Percentiles rank a stretch among this genome's conserved stretches.
Conservation (phyloP, 2,797 vertebrate species). For the Threskiornis aethiopicus region DNA sequence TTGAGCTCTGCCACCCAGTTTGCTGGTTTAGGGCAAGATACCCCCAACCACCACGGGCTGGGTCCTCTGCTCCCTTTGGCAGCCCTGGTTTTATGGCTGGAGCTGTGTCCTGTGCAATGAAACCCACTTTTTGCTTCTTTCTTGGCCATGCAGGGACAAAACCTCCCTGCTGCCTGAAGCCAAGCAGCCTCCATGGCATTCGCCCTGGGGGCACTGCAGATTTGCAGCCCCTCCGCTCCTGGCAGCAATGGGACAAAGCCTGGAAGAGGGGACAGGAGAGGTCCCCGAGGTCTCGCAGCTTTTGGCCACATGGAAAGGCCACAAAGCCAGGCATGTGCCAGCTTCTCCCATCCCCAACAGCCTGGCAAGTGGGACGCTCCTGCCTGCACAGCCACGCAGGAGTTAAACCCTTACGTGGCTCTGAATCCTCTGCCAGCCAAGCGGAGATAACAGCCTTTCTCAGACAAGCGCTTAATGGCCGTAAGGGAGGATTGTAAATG, state of each 20-base stretch:
- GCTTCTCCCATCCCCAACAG: background rate
- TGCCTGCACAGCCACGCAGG: background rate
- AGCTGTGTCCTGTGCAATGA: background rate
- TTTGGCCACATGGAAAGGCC: background rate
- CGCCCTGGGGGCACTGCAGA: rapidly evolving
- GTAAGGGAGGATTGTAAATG: background rate
- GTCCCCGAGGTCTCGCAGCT: background rate
- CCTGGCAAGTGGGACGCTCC: background rate
- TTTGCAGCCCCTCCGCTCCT: rapidly evolving
- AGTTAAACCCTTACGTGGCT: background rate
- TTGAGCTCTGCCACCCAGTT: background rate
- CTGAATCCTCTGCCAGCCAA: background rate
- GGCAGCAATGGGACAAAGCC: background rate
- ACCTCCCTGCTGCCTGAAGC: rapidly evolving
- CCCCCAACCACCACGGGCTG: rapidly evolving
- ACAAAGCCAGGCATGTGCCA: background rate
- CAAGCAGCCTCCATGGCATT: background rate
- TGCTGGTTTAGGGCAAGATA: background rate
- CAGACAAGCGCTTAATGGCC: background rate
- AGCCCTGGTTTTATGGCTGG: background rate
- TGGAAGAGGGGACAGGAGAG: background rate
- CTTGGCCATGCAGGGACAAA: background rate
- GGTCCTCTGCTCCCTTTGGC: background rate
- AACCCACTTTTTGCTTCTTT: background rate
- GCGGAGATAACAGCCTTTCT: background rate